Evolutionary conservation across 35 echinoderm and acorn worm species (phyloP), one percentile per base, ranked within the genome.

Genomic region (Heliocidaris tuberculata): DNA sequence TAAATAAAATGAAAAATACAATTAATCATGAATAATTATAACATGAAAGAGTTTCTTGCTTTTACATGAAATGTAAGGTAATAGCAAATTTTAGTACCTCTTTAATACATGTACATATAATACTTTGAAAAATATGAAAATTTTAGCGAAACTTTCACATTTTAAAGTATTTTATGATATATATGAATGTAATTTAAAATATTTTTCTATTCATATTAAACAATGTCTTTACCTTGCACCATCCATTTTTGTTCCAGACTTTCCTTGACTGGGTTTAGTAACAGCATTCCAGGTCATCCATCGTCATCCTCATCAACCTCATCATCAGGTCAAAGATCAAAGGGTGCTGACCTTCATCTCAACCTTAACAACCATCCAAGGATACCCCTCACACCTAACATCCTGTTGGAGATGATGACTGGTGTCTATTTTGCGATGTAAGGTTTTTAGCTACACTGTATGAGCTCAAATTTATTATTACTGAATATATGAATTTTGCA

Each of bases 351-450:
- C 50, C 91, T 93, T 59, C 91, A 93, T 24, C 91, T 93, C 21
- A 93, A 93, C 50, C 50, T 93, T 93, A 12, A 93, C 48, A 93
- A 93, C 48, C 91, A 89, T n/a, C 93, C 95, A n/a, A 95, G 95
- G 90, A 96, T 97, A 86, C 94, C 95, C 49, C 92, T 97, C 15
- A 93, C 92, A 42, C 92, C 97, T 31, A 88, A 94, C 19, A 96
- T 97, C 61, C 31, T 97, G n/a, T 86, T 96, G 90, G 97, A 97
- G 90, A 94, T 97, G 95, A 49, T 97, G 50, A 96, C 89, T 86
- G 95, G 90, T 16, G 92, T 97, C 48, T 97, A 97, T 89, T 97
- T 95, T 95, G 95, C 94, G 31, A 96, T 96, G 97, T 97, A 94
- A 96, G 97, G 95, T n/a, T 52, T 42, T 6, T 47, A 42, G 31